Base-by-base conservation (phyloP, 2,797 vertebrate species). In the Tadarida brasiliensis region DNA sequence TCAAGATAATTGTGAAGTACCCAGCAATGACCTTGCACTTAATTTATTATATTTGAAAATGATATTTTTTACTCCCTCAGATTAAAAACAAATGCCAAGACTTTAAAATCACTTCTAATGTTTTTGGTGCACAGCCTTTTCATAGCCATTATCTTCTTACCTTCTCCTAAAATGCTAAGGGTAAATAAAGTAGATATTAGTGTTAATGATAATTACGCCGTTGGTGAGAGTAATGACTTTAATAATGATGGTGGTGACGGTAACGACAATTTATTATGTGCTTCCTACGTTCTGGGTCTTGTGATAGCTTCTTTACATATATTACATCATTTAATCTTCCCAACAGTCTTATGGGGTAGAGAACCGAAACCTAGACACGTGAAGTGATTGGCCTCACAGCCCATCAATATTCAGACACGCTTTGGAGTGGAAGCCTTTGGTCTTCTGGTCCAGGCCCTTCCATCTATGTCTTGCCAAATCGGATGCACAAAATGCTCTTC, bases 61-160 rank as follows among this genome's bases (percentile, higher is more conserved):
- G 65, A 4, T 68, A 63, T 39, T 91, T 87, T 71, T 78, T 33
- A 44, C 7, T 91, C 30, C 49, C 1, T 44, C 14, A 54, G 28
- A 51, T 63, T 84, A 77, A 91, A 94, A 96, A 87, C 63, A 63
- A 78, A 71, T 88, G 49, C 19, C 28, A 93, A 26, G 1, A 20
- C 16, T 65, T 70, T 92, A 30, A 83, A 76, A 74, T 15, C 57
- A 5, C 61, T 83, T 90, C 5, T 57, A 54, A 56, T 65, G 47
- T 56, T 92, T 76, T 87, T 59, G 14, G 19, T 33, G 15, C 11
- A 83, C 78, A 90, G 6, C 10, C 80, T 68, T 90, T 91, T 91
- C 11, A 65, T 8, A 82, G 28, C 2, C 6, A 4, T 73, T 87
- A 33, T 76, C 24, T 92, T 49, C 24, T 63, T 91, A 73, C 5